Evolutionary conservation across 2,113 vertebrate species (phyloP).

Genomic region (Perca flavescens): DNA sequence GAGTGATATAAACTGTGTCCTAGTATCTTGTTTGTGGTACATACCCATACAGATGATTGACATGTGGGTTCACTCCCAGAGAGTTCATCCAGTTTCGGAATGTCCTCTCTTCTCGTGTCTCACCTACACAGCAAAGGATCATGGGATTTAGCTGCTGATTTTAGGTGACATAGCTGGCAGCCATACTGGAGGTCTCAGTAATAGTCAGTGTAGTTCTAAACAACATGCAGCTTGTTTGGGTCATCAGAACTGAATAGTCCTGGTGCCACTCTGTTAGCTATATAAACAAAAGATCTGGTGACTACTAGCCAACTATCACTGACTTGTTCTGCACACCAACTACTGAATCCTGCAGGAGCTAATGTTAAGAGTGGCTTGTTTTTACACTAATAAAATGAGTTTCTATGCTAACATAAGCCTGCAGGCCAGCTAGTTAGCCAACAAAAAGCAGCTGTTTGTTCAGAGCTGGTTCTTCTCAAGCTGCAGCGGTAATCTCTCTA

Average conservation of each 20-base stretch:
- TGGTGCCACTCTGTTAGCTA: not conserved
- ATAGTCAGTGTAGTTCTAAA: not conserved
- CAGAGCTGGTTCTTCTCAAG: constrained; percentile 3
- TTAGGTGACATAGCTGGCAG: not conserved
- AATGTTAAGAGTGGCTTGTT: not conserved
- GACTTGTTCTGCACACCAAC: not conserved
- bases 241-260: not conserved
- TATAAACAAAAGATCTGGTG: not conserved
- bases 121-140: constrained; percentile 81
- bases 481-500: not conserved
- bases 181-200: not conserved
- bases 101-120: constrained; percentile 94
- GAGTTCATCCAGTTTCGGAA: constrained; percentile 99
- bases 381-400: not conserved
- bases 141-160: constrained; percentile 25
- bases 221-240: not conserved
- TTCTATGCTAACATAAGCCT: not conserved
- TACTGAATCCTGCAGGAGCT: not conserved
- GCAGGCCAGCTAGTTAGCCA: not conserved
- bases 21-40: constrained; percentile 21
- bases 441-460: not conserved
- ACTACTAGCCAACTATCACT: not conserved
- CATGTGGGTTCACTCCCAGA: constrained; percentile 91
- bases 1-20: not conserved
- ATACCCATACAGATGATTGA: constrained; percentile 93